phyloP scores from a whole-genome alignment of 2,888 invertebrate genomes.

The Hyposoter dolosus region DNA sequence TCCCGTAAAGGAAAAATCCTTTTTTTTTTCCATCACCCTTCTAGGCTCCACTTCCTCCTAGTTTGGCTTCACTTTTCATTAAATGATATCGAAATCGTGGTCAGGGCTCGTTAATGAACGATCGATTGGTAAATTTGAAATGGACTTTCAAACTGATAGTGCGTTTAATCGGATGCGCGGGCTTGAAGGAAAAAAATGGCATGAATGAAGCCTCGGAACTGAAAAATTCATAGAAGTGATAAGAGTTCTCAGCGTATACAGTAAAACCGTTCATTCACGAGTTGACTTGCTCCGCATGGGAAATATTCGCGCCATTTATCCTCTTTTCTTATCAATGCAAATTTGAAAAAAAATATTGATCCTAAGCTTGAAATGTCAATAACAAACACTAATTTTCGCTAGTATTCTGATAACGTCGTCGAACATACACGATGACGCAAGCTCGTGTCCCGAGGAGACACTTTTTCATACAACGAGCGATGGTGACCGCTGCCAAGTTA shows the following conservation, averaged over 20 bases:
- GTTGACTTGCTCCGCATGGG: not conserved
- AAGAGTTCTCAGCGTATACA: not conserved
- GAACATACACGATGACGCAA: slow-evolving; percentile 50
- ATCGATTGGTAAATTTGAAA: not conserved
- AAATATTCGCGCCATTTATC: not conserved
- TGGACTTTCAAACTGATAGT: not conserved
- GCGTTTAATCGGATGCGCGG: not conserved
- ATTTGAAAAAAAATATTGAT: not conserved
- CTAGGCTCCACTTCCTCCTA: too few relatives aligned
- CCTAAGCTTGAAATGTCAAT: slow-evolving; percentile 25
- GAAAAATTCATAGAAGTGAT: not conserved
- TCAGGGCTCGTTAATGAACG: not conserved
- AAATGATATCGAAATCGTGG: not conserved
- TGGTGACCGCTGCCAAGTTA: slow-evolving; percentile 68
- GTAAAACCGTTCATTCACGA: not conserved
- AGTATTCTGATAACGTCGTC: slow-evolving; percentile 77
- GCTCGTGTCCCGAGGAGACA: slow-evolving; percentile 76
- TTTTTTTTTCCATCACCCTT: not conserved
- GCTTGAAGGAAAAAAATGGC: not conserved
- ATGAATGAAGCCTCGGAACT: not conserved
- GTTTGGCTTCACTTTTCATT: not conserved
- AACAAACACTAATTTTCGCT: not conserved
- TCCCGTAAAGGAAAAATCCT: not conserved
- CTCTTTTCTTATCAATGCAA: slow-evolving; percentile 20
- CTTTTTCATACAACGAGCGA: slow-evolving; percentile 74